Percentiles rank a stretch among this genome's conserved stretches.
Evolutionary conservation across 2,113 vertebrate species (phyloP).

Genomic region (Callorhinus ursinus): DNA sequence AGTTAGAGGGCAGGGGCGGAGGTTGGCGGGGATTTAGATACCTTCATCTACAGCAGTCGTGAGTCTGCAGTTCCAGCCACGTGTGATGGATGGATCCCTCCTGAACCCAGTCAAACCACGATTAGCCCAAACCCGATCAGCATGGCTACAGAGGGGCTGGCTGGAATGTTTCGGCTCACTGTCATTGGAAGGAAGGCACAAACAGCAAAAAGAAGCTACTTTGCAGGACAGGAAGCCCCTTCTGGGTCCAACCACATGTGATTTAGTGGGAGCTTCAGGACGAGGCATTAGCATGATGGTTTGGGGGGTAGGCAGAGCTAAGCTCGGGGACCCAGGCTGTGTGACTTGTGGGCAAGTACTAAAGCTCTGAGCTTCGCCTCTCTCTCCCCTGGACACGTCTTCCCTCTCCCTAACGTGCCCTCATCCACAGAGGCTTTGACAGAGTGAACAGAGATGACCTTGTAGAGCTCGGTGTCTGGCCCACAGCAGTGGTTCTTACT

Average conservation of each 20-base stretch:
- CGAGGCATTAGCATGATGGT: not conserved
- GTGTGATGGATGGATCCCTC: not conserved
- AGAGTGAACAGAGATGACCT: not conserved
- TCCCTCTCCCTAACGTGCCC: not conserved
- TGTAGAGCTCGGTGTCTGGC: not conserved
- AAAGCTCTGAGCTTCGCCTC: not conserved
- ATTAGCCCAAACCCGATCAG: not conserved
- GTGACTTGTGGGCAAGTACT: not conserved
- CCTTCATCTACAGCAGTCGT: accelerated
- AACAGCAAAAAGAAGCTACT: not conserved
- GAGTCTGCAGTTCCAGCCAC: not conserved
- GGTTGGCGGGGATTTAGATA: not conserved
- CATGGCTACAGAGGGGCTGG: not conserved
- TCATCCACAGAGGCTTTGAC: not conserved
- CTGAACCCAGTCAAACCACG: not conserved
- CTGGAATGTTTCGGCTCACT: not conserved
- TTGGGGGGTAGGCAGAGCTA: not conserved
- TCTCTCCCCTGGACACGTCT: not conserved
- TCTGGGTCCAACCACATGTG: not conserved
- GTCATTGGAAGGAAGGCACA: not conserved
- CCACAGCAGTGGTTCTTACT: not conserved
- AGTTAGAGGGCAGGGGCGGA: not conserved
- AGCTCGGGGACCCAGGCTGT: not conserved
- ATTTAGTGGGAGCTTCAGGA: not conserved
- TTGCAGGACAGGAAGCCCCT: not conserved